Evolutionary conservation across 2,888 invertebrate genomes (phyloP).

Genomic region (Andrena flavipes): DNA sequence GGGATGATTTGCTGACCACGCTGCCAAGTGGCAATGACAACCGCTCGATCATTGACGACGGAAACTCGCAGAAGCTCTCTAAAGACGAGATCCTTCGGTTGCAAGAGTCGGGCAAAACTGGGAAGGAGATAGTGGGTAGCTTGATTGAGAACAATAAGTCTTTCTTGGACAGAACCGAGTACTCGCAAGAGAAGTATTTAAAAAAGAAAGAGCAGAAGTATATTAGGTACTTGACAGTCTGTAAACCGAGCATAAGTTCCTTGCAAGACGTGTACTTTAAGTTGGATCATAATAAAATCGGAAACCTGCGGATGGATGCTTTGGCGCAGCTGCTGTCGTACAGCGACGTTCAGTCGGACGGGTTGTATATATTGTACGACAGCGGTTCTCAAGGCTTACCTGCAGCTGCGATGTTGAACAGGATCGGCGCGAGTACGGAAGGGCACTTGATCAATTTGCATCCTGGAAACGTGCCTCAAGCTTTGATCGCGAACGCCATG

Average conservation of each 20-base stretch:
- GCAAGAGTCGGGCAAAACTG: constrained; percentile 91
- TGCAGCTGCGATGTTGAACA: constrained; percentile 92
- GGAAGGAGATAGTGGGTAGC: constrained; percentile 93
- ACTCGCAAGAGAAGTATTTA: constrained; percentile 96
- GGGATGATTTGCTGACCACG: constrained; percentile 88
- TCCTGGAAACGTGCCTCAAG: constrained; percentile 92
- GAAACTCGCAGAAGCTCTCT: constrained; percentile 92
- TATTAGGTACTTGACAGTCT: constrained; percentile 92
- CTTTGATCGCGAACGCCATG: constrained; percentile 92
- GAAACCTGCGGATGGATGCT: constrained; percentile 93
- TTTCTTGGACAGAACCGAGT: constrained; percentile 95
- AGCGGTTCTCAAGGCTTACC: constrained; percentile 94
- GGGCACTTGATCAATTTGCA: constrained; percentile 91
- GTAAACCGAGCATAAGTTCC: constrained; percentile 92
- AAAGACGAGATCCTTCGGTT: constrained; percentile 93
- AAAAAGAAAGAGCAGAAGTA: constrained; percentile 98
- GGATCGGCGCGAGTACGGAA: constrained; percentile 88
- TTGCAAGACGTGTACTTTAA: constrained; percentile 94
- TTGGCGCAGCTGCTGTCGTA: constrained; percentile 94
- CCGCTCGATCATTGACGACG: constrained; percentile 92
- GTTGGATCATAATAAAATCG: constrained; percentile 91
- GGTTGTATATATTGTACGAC: constrained; percentile 93
- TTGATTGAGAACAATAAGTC: constrained; percentile 96
- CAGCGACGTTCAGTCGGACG: constrained; percentile 92
- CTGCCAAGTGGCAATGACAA: constrained; percentile 91